Percentiles rank a stretch among this genome's conserved stretches.
These are phyloP conservation scores for Sycophila sp. DNA, from an alignment of 1,140 invertebrate genomes.

Conservation along the genomic window DNA sequence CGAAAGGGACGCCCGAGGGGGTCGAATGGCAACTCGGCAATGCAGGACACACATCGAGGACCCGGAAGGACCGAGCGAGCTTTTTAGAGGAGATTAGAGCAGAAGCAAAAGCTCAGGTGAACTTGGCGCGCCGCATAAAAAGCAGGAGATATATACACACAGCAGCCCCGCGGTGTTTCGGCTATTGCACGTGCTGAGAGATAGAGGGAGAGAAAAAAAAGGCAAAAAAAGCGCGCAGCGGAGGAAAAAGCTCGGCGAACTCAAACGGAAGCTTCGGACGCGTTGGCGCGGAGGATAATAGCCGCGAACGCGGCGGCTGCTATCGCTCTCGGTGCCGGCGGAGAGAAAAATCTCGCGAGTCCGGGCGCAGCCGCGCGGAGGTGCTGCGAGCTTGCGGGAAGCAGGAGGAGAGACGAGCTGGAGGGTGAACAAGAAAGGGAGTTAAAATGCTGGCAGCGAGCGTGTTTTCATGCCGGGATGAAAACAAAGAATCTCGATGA, in stretches of 20 bases:
- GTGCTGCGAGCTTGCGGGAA: neutral
- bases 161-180: no score
- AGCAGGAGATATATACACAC: no score
- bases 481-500: constrained; percentile 59
- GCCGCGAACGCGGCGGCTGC: neutral
- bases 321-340: neutral
- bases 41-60: no score
- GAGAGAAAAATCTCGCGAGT: constrained; percentile 7
- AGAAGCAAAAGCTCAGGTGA: no score
- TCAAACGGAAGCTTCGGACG: neutral
- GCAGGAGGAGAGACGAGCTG: constrained; percentile 29
- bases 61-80: no score
- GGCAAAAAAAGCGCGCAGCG: neutral
- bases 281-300: neutral
- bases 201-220: neutral
- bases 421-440: constrained; percentile 39
- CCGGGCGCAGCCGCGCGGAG: neutral
- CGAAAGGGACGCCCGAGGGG: no score
- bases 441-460: constrained; percentile 45
- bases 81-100: no score
- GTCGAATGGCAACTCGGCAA: no score
- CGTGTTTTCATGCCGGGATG: constrained; percentile 54
- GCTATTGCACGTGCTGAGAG: no score
- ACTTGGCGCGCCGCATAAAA: no score
- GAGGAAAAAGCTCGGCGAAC: neutral